These are phyloP conservation scores for Leptopterna dolabrata DNA, from an alignment of 2,888 invertebrate species.

Conservation along the genomic window DNA sequence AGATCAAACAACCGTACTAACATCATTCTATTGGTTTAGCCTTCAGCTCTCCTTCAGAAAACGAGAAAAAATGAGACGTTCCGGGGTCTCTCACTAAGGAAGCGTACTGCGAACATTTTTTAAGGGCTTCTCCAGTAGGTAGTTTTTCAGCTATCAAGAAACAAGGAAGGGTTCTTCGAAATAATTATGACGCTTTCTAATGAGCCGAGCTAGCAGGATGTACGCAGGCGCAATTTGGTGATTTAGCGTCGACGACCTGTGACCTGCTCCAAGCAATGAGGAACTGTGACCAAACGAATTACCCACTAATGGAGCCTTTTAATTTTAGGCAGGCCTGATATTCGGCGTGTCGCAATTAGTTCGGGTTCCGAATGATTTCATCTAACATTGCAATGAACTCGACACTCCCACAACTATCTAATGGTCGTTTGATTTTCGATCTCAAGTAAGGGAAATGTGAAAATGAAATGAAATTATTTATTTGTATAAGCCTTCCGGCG, in stretches of 20 bases:
- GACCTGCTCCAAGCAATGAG: not conserved
- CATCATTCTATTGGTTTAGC: no score
- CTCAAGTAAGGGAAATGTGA: no score
- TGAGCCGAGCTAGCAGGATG: not conserved
- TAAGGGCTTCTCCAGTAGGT: not conserved
- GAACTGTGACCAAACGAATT: not conserved
- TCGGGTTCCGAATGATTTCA: not conserved
- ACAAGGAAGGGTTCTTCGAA: constrained; percentile 10
- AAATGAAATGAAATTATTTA: no score
- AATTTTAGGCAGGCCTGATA: not conserved
- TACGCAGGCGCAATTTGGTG: not conserved
- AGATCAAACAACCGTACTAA: no score
- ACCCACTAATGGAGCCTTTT: not conserved
- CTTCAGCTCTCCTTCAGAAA: no score
- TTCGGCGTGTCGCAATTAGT: not conserved
- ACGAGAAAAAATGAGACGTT: no score
- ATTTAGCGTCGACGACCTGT: not conserved
- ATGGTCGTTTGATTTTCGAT: no score
- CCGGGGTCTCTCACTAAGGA: not conserved
- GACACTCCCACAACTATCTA: no score
- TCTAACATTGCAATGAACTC: no score
- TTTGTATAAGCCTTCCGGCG: no score
- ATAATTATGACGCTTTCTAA: constrained; percentile 19
- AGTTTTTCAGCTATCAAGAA: not conserved
- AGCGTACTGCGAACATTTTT: not conserved